Percentiles rank a stretch among this genome's conserved stretches.
phyloP scores from a whole-genome alignment of 2,113 vertebrate species.

The Nipponia nippon region DNA sequence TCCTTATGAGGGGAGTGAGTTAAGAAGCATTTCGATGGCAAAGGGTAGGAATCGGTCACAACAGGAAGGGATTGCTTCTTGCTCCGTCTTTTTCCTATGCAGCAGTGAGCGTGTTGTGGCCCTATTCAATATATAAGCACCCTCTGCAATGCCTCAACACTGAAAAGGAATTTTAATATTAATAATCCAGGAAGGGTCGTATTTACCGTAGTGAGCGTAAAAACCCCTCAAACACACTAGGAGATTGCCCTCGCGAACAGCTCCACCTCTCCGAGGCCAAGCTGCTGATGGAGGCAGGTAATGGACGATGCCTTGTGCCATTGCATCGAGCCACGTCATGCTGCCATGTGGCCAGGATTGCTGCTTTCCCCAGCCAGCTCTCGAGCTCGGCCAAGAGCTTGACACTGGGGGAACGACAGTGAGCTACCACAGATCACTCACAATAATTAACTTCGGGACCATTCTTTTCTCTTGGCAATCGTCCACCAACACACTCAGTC shows the following conservation, averaged over 20 bases:
- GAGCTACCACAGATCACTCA: background rate
- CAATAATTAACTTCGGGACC: background rate
- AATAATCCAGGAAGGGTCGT: background rate
- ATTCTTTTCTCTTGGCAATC: background rate
- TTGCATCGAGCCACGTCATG: rapidly evolving
- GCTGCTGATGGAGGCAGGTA: background rate
- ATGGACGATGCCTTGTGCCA: background rate
- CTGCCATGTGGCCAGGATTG: background rate
- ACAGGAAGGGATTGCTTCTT: background rate
- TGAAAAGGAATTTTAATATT: background rate
- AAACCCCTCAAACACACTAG: background rate
- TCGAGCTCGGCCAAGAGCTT: background rate
- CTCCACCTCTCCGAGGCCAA: background rate
- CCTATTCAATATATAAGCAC: background rate
- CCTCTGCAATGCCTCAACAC: background rate
- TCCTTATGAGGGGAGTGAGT: background rate
- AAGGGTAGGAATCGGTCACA: background rate
- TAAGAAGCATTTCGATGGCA: background rate
- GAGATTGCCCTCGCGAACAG: background rate
- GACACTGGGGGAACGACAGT: background rate
- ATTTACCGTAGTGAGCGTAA: background rate
- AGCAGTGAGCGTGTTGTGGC: background rate
- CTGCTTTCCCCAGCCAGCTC: background rate
- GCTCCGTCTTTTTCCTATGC: background rate
- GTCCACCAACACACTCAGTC: background rate